These are phyloP conservation scores for Prosapia bicincta DNA, from an alignment of 2,888 invertebrate species.

Conservation along the genomic window DNA sequence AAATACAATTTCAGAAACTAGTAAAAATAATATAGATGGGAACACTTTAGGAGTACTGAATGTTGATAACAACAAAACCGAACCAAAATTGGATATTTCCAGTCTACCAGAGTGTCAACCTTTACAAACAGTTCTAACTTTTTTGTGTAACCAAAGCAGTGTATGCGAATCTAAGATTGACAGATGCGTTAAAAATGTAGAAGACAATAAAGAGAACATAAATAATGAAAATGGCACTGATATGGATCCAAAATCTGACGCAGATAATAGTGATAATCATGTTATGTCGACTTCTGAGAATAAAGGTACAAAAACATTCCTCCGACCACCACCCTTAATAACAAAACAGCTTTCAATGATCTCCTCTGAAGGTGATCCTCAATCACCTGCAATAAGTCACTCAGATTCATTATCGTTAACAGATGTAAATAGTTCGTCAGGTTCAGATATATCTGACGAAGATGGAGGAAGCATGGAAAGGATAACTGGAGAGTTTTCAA, in stretches of 20 bases:
- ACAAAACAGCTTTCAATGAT: constrained; percentile 20
- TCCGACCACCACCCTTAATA: constrained; percentile 12
- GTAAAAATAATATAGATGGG: neutral
- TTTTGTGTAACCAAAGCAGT: constrained; percentile 18
- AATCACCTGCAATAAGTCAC: constrained; percentile 19
- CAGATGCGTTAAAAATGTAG: constrained; percentile 8
- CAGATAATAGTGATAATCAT: neutral
- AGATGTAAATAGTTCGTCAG: constrained; percentile 21
- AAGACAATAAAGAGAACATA: constrained; percentile 29
- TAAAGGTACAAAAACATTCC: constrained; percentile 6
- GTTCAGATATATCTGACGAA: constrained; percentile 33
- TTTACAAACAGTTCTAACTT: constrained; percentile 25
- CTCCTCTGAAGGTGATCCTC: constrained; percentile 23
- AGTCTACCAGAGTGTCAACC: constrained; percentile 14
- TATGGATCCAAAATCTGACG: neutral
- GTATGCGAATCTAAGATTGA: constrained; percentile 22
- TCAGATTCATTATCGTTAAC: constrained; percentile 31
- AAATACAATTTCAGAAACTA: neutral
- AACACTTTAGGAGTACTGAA: too few relatives aligned
- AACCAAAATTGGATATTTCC: neutral
- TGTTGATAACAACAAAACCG: neutral
- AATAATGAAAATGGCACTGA: constrained; percentile 15
- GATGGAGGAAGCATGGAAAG: constrained; percentile 33
- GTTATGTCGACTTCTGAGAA: neutral
- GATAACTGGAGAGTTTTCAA: constrained; percentile 23